phyloP scores from a whole-genome alignment of 2,113 vertebrate species.

The Megalops atlanticus region DNA sequence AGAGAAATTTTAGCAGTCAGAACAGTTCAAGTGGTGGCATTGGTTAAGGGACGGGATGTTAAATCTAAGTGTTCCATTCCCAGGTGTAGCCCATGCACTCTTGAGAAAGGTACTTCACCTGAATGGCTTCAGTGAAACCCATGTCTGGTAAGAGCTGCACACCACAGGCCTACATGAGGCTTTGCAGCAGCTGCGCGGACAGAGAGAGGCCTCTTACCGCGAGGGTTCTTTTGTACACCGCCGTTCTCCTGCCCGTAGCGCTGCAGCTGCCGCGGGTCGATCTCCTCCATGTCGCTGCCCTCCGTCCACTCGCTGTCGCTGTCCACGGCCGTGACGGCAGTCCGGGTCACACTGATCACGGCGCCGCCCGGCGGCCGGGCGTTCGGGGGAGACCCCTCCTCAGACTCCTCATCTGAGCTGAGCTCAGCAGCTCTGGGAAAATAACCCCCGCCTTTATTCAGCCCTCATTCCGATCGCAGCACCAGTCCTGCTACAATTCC shows the following conservation, averaged over 20 bases:
- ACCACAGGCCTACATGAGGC: too few relatives aligned
- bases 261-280: constrained; percentile 45
- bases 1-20: too few relatives aligned
- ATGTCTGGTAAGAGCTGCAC: neutral
- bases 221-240: constrained; percentile 59
- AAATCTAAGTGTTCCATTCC: too few relatives aligned
- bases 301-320: constrained; percentile 63
- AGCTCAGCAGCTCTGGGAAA: constrained; percentile 78
- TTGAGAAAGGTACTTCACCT: constrained; percentile 41
- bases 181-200: neutral
- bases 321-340: constrained; percentile 50
- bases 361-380: constrained; percentile 33
- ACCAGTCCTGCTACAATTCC: too few relatives aligned
- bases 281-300: constrained; percentile 72
- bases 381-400: constrained; percentile 55
- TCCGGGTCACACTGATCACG: constrained; percentile 39
- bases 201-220: constrained; percentile 34
- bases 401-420: constrained; percentile 81
- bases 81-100: too few relatives aligned
- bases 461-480: neutral
- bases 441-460: neutral
- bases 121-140: neutral
- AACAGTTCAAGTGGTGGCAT: too few relatives aligned
- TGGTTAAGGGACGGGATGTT: neutral
- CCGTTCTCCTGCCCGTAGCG: constrained; percentile 59